Evolutionary conservation across 2,888 invertebrate species (phyloP), one percentile per base, ranked within the genome.

Genomic region (Choreutis nemorana): DNA sequence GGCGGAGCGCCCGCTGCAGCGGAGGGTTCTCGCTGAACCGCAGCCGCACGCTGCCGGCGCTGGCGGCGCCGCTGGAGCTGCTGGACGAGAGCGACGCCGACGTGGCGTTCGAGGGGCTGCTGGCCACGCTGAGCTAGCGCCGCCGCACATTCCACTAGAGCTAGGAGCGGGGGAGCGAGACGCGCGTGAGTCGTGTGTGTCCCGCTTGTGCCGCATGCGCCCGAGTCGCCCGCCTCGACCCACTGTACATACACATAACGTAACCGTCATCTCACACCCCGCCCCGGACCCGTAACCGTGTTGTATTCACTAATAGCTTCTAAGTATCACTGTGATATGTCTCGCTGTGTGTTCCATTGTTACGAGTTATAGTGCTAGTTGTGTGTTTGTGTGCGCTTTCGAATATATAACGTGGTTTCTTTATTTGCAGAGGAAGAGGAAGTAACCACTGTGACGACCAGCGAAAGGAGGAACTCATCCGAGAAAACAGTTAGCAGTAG

Each of bases 21-120:
- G 37, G 34, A 37, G 72, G 33, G 20, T 80, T 81, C 42, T 81
- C 83, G 31, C 64, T 91, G 46, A 82, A 84, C 35, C 84, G 90
- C 48, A 90, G 90, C 63, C 85, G 86, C 51, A 91, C 91, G 20
- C 83, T 90, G 83, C 89, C 89, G 4, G 85, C 88, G 39, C 84
- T 90, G 40, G 77, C 87, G 30, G 83, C 85, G 26, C 14, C n/a
- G 62, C 58, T 84, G 58, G 68, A 83, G 55, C 71, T 83, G 56
- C 79, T 87, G 54, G 90, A 89, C 66, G 90, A 90, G 65, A 86
- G 81, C 68, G 90, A 92, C 72, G 89, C 92, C 36, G 94, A 94
- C 61, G 87, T 87, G 77, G 91, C 91, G 44, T 94, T 94, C 79
- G 93, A 94, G 63, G 87, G 89, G 68, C 83, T 94, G 49, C 90